Evolutionary conservation across 2,888 invertebrate species (phyloP), one percentile per base, ranked within the genome.

Genomic region (Girardia tigrina): DNA sequence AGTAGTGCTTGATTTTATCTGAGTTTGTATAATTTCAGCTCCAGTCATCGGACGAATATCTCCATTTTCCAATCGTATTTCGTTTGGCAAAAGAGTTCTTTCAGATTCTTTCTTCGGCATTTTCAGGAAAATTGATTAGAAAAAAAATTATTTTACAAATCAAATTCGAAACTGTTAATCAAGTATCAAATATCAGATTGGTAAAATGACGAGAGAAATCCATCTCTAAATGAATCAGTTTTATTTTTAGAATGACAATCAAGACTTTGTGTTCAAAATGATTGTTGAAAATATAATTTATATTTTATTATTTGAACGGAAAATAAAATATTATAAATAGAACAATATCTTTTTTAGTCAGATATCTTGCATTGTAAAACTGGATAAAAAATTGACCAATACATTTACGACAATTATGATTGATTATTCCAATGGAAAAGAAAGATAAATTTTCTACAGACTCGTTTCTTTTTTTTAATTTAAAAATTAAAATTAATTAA

Each of bases 21-120:
- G 42, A 42, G 23, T 42, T 23, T 36, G 42, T 16, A 74, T 26
- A 26, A 56, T 42, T 42, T 74, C 74, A 1, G 56, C 26, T 42
- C 69, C 74, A 16, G 74, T 74, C 74, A 74, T 74, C 23, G 42
- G 56, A 14, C 74, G 74, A 56, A 74, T 69, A 12, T 74, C 74
- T 29, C 74, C 74, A 56, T 74, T 74, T 42, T 74, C 74, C 6
- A 74, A 69, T 27, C 74, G 74, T 4, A 74, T 74, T 69, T 74
- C 74, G 27, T 74, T 74, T 8, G 74, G 74, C 26, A 42, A 42
- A 4, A 74, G 20, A 2, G 74, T 28, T 26, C 56, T 42, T 26
- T 56, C 56, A n/a, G 28, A 14, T 26, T 42, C 56, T 26, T 42
- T 42, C 28, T 74, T 42, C 74, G 74, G 74, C 74, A 74, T 74